Base-by-base conservation (phyloP, 2,888 invertebrate genomes). In the Torymus texanus region DNA sequence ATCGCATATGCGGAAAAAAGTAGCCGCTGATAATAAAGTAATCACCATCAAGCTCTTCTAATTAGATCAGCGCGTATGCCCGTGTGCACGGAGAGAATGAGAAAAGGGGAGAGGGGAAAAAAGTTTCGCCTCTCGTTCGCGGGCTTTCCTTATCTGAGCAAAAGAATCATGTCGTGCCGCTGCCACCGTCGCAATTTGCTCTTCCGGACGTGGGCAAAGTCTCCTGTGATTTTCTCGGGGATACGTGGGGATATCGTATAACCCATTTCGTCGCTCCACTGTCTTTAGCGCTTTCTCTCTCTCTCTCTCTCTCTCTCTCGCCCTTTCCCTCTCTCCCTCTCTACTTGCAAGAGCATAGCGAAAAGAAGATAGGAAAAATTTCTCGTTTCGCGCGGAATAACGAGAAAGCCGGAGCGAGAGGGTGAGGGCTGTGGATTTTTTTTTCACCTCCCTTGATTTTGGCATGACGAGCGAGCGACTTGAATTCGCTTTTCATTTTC, bases 141-240 rank as follows among this genome's bases (percentile, higher is more conserved):
- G 50, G 50, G 58, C 13, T 70, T 59, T 13, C 16, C 58, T 72
- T 72, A 53, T 61, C 21, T 14, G 21, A 51, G 24, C 18, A 51
- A 50, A 63, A 5, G 63, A 63, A 50, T 71, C 59, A 4, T 71
- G 41, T 21, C 50, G 41, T 8, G 21, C 51, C 14, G 29, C 62
- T 29, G 62, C 53, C 55, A 63, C 51, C 14, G 29, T 72, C 55
- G 62, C 53, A 73, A 63, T 63, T 73, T 72, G 21, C 51, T 62
- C 29, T 24, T 66, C 55, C 24, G 5, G 2, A 55, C 21, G 56
- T 18, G 53, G 50, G 56, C 53, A 29, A 55, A 24, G 56, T 18
- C 21, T 73, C 18, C 56, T 65, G 56, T 65, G 63, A 73, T 73
- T 73, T 65, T 73, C 63, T 56, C 24, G 16, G 8, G 10, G 56